phyloP scores from a whole-genome alignment of 2,888 invertebrate species.

The Erebia epiphron region DNA sequence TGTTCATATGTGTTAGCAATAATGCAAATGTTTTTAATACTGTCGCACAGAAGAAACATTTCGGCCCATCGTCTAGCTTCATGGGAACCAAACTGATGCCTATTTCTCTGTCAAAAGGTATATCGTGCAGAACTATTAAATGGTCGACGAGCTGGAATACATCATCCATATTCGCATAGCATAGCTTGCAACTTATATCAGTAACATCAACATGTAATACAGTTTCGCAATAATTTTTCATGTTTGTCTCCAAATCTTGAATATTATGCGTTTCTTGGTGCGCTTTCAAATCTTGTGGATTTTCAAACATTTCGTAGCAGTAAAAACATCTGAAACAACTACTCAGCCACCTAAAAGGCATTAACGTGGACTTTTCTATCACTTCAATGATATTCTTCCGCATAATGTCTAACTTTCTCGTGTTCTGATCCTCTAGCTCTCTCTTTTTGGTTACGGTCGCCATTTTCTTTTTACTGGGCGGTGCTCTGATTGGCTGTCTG shows the following conservation, averaged over 20 bases:
- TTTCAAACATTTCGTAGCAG: conserved; percentile 51
- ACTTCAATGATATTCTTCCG: conserved; percentile 51
- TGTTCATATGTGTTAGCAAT: conserved; percentile 52
- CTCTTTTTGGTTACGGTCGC: conserved; percentile 8
- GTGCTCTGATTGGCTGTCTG: conserved; percentile 23
- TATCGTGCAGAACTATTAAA: conserved; percentile 42
- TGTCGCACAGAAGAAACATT: conserved; percentile 53
- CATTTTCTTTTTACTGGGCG: conserved; percentile 13
- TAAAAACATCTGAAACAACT: conserved; percentile 54
- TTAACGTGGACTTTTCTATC: conserved; percentile 49
- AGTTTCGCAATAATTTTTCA: conserved; percentile 44
- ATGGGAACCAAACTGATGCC: conserved; percentile 47
- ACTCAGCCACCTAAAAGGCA: conserved; percentile 54
- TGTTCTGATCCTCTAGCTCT: conserved; percentile 23
- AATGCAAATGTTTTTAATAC: conserved; percentile 52
- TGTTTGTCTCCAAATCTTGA: conserved; percentile 43
- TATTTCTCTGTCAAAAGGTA: conserved; percentile 42
- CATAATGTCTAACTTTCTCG: conserved; percentile 42
- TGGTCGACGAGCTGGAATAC: conserved; percentile 50
- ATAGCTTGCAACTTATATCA: conserved; percentile 52
- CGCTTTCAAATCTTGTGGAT: conserved; percentile 47
- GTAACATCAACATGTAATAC: conserved; percentile 53
- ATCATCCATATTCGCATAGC: conserved; percentile 42
- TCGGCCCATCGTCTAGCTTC: conserved; percentile 50
- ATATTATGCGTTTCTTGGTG: conserved; percentile 44